Percentiles rank a stretch among this genome's conserved stretches.
phyloP scores from a whole-genome alignment of 2,888 invertebrate species.

The Conchocele bisecta region DNA sequence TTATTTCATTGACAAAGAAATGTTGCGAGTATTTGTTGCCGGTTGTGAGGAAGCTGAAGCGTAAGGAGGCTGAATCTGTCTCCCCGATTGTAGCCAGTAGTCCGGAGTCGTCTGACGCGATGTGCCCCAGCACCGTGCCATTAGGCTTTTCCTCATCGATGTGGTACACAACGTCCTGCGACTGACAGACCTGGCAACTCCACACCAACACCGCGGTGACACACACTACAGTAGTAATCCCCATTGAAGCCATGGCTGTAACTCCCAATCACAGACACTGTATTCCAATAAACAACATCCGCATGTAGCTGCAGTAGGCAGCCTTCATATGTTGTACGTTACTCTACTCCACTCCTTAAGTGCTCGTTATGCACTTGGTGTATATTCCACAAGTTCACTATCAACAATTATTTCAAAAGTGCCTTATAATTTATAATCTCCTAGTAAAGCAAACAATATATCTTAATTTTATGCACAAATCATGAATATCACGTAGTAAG shows the following conservation, averaged over 20 bases:
- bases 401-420: too few relatives aligned
- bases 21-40: slow-evolving; percentile 41
- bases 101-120: slow-evolving; percentile 57
- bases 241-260: background rate
- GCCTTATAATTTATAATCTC: too few relatives aligned
- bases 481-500: too few relatives aligned
- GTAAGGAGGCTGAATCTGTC: slow-evolving; percentile 54
- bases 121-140: slow-evolving; percentile 68
- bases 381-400: too few relatives aligned
- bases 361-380: slow-evolving; percentile 1
- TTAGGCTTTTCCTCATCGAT: slow-evolving; percentile 72
- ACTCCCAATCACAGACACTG: slow-evolving; percentile 11
- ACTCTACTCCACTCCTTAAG: slow-evolving; percentile 9
- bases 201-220: too few relatives aligned
- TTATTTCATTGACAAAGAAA: slow-evolving; percentile 56
- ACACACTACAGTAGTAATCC: slow-evolving; percentile 10
- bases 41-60: slow-evolving; percentile 65
- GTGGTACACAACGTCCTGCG: slow-evolving; percentile 64
- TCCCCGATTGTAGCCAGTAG: slow-evolving; percentile 61
- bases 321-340: too few relatives aligned
- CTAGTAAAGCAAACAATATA: too few relatives aligned
- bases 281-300: too few relatives aligned
- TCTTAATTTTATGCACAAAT: too few relatives aligned
- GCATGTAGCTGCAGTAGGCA: too few relatives aligned
- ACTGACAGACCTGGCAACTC: background rate